These are phyloP conservation scores for Peribatodes rhomboidaria DNA, from an alignment of 2,888 invertebrate species.

Conservation along the genomic window DNA sequence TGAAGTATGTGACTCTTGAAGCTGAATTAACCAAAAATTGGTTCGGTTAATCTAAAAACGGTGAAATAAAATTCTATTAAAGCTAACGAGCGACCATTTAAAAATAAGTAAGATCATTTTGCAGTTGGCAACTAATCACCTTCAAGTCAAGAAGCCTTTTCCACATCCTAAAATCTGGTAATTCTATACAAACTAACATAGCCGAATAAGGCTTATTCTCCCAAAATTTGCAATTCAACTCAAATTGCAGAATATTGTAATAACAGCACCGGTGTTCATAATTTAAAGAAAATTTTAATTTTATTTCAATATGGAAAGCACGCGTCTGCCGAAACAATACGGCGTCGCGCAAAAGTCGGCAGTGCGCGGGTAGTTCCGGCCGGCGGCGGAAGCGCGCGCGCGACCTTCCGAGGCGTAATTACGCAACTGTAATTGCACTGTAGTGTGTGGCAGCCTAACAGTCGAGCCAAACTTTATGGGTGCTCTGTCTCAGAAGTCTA, in stretches of 20 bases:
- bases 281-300: background rate
- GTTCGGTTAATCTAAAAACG: too few species aligned
- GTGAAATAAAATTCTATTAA: too few species aligned
- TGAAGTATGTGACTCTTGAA: too few species aligned
- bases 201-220: too few species aligned
- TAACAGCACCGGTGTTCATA: background rate
- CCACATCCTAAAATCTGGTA: too few species aligned
- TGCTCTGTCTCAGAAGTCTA: background rate
- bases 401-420: conserved; percentile 58
- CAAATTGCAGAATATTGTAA: background rate
- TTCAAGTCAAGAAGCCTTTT: too few species aligned
- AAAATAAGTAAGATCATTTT: too few species aligned
- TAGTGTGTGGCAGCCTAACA: conserved; percentile 22
- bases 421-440: conserved; percentile 59
- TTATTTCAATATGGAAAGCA: background rate
- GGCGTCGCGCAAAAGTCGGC: conserved; percentile 30
- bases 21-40: too few species aligned
- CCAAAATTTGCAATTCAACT: too few species aligned
- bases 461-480: background rate
- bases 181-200: too few species aligned
- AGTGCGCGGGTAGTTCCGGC: conserved; percentile 59
- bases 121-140: too few species aligned
- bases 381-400: conserved; percentile 57
- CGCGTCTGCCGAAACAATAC: conserved; percentile 38
- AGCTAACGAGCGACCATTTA: too few species aligned